Evolutionary conservation across 2,113 vertebrate genomes (phyloP).

Genomic region (Hemicordylus capensis): DNA sequence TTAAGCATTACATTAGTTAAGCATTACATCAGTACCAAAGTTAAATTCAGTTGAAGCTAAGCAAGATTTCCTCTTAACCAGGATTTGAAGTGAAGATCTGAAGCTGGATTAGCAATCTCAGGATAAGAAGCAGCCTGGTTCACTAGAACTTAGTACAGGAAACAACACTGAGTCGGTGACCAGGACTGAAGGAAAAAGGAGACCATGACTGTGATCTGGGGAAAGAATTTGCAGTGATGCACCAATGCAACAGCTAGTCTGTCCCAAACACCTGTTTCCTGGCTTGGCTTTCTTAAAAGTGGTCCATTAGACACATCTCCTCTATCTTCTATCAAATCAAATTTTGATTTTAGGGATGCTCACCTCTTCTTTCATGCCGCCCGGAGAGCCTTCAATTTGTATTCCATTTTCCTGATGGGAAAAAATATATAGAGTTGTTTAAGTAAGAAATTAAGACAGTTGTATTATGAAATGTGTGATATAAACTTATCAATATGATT

Average conservation of each 20-base stretch:
- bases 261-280: background rate
- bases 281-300: background rate
- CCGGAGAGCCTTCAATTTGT: background rate
- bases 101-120: background rate
- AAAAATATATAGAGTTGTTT: background rate
- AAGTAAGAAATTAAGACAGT: background rate
- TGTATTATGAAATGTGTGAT: background rate
- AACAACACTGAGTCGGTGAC: background rate
- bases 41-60: background rate
- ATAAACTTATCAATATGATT: background rate
- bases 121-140: background rate
- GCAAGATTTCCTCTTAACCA: background rate
- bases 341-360: background rate
- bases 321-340: background rate
- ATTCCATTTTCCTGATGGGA: slow-evolving; percentile 23
- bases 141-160: background rate
- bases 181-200: background rate
- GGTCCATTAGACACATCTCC: background rate
- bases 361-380: slow-evolving; percentile 20
- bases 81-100: background rate
- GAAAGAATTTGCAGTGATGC: background rate
- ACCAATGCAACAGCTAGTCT: background rate
- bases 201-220: background rate
- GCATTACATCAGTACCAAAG: background rate
- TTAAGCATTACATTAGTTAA: background rate